Evolutionary conservation across 2,888 invertebrate genomes (phyloP).

Genomic region (Asteroscopus sphinx): DNA sequence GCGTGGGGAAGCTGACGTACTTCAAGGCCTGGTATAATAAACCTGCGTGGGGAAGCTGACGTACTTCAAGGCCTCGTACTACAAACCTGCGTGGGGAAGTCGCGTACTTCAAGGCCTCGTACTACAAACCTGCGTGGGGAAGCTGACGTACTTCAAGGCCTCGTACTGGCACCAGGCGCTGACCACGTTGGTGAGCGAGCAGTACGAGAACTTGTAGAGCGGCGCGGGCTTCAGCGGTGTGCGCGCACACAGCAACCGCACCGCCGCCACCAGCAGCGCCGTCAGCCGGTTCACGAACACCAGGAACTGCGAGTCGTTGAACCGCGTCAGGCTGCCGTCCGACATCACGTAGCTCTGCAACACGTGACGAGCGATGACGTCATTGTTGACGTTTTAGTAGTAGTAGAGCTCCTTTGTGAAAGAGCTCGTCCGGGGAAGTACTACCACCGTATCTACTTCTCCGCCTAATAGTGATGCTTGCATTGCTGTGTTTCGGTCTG

Average conservation of each 20-base stretch:
- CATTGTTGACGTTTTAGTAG: no score
- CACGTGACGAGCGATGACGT: neutral
- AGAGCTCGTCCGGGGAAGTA: no score
- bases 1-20: no score
- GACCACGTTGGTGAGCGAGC: slow-evolving; percentile 98
- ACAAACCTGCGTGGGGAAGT: no score
- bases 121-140: slow-evolving; percentile 99
- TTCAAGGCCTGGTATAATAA: no score
- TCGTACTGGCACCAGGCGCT: slow-evolving; percentile 99
- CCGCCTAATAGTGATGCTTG: no score
- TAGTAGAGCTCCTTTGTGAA: no score
- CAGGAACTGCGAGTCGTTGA: slow-evolving; percentile 98
- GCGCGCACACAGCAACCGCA: slow-evolving; percentile 89
- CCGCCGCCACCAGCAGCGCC: slow-evolving; percentile 91
- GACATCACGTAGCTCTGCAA: slow-evolving; percentile 91
- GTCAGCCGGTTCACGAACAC: slow-evolving; percentile 98
- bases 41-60: no score
- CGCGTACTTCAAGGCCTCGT: no score
- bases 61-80: no score
- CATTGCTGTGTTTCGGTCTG: no score
- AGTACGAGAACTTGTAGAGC: slow-evolving; percentile 98
- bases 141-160: slow-evolving; percentile 99
- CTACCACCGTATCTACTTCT: no score
- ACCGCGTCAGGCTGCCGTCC: slow-evolving; percentile 91
- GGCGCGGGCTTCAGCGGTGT: slow-evolving; percentile 94